These are phyloP conservation scores for Pecten maximus DNA, from an alignment of 2,888 invertebrate genomes.

Conservation along the genomic window DNA sequence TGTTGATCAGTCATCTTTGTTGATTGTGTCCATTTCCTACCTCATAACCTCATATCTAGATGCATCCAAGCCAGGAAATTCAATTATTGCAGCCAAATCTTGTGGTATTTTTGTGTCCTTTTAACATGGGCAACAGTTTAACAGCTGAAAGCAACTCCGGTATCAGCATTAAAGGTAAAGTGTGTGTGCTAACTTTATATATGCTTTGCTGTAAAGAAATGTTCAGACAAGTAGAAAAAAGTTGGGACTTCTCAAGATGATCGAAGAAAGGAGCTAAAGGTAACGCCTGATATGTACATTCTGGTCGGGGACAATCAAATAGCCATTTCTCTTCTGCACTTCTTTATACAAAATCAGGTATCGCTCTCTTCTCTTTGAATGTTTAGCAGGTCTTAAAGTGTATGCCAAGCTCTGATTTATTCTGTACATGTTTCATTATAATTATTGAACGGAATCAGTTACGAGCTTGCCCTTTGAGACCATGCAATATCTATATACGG, in stretches of 20 bases:
- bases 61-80: not conserved
- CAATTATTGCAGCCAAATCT: too few species aligned
- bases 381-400: not conserved
- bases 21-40: too few species aligned
- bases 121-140: not conserved
- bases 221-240: not conserved
- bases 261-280: too few species aligned
- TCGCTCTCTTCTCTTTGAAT: not conserved
- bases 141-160: too few species aligned
- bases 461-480: not conserved
- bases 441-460: not conserved
- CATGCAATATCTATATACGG: not conserved
- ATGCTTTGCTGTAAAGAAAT: not conserved
- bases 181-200: not conserved
- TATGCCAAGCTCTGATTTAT: not conserved
- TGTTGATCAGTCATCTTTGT: too few species aligned
- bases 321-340: not conserved
- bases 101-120: not conserved
- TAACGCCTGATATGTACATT: not conserved
- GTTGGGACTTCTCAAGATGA: not conserved
- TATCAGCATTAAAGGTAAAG: not conserved
- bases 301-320: slow-evolving; percentile 19
- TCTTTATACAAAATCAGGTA: not conserved
- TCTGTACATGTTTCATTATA: not conserved
- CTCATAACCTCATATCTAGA: too few species aligned